Evolutionary conservation across 1,140 invertebrate genomes (phyloP).

Genomic region (Bombus superbus): DNA sequence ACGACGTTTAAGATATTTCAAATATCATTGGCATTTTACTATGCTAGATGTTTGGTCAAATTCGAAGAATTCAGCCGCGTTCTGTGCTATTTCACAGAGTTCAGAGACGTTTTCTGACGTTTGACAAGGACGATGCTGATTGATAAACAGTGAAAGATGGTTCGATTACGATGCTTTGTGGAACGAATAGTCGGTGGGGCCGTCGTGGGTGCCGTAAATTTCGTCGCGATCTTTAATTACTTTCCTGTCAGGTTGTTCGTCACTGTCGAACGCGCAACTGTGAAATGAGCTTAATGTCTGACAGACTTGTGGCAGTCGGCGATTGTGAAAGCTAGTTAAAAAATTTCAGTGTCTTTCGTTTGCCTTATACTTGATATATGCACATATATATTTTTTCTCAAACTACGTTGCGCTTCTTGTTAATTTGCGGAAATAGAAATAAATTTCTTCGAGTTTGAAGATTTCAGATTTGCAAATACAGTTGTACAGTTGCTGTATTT

Average conservation of each 20-base stretch:
- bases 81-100: background rate
- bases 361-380: too few species aligned
- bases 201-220: constrained; percentile 31
- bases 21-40: too few species aligned
- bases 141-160: background rate
- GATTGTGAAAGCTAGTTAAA: too few species aligned
- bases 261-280: constrained; percentile 28
- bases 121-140: background rate
- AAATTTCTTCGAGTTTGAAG: background rate
- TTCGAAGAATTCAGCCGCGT: background rate
- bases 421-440: background rate
- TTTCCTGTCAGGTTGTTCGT: constrained; percentile 28
- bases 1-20: too few species aligned
- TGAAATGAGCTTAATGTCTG: constrained; percentile 26
- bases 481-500: background rate
- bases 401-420: background rate
- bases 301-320: background rate
- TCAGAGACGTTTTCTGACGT: background rate
- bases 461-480: background rate
- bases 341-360: background rate
- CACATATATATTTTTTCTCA: background rate
- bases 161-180: constrained; percentile 25
- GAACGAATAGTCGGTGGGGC: background rate
- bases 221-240: constrained; percentile 45
- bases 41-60: too few species aligned